Percentiles rank a stretch among this genome's conserved stretches.
Evolutionary conservation across 2,113 vertebrate genomes (phyloP).

Genomic region (Eudorcas thomsonii): DNA sequence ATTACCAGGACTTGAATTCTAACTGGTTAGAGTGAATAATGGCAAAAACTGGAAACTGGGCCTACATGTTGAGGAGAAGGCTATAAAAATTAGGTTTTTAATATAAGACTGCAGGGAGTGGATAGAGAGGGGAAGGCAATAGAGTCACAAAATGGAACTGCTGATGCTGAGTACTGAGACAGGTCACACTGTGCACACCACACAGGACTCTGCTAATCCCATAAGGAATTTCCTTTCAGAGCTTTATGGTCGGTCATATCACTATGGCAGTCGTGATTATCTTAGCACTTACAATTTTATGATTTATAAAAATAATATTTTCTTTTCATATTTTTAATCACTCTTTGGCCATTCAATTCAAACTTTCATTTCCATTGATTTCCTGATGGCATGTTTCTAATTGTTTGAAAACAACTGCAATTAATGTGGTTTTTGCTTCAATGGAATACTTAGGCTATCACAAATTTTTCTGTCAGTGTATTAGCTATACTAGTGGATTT

Average conservation of each 20-base stretch:
- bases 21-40: not conserved
- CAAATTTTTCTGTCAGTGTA: not conserved
- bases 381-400: not conserved
- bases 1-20: not conserved
- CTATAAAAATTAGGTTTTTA: not conserved
- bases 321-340: not conserved
- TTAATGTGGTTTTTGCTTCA: not conserved
- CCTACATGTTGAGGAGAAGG: not conserved
- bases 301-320: not conserved
- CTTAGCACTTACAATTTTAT: not conserved
- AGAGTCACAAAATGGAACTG: not conserved
- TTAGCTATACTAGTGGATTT: not conserved
- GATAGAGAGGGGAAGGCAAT: not conserved
- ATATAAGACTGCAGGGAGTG: not conserved
- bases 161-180: not conserved
- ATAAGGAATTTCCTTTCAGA: not conserved
- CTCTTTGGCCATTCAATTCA: not conserved
- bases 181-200: not conserved
- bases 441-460: not conserved
- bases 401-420: not conserved
- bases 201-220: not conserved
- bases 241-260: not conserved
- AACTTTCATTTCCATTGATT: not conserved
- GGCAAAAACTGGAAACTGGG: not conserved
- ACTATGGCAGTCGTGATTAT: not conserved